A percentile compares a stretch with the other conserved stretches of the same genome.
Evolutionary conservation across 2,113 vertebrate species (phyloP).

Genomic region (Neofelis nebulosa): DNA sequence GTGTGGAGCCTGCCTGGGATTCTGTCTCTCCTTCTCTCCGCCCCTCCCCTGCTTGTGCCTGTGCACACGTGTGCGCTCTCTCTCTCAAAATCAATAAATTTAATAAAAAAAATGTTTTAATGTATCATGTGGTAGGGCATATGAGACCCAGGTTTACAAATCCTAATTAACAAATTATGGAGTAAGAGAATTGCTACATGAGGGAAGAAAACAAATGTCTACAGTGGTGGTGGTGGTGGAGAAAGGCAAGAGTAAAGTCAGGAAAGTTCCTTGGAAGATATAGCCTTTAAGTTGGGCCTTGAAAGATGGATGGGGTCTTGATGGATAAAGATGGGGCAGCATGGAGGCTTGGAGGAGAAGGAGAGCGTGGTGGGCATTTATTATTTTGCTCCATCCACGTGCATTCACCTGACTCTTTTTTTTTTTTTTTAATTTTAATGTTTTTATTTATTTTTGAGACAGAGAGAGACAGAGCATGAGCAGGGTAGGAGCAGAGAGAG

Average conservation of each 20-base stretch:
- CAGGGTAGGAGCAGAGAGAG: no score
- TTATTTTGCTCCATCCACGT: neutral
- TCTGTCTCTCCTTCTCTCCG: neutral
- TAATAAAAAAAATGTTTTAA: neutral
- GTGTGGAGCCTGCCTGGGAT: neutral
- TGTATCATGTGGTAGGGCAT: neutral
- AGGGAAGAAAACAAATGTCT: neutral
- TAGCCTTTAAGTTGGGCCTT: neutral
- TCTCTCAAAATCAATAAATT: neutral
- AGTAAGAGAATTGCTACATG: neutral
- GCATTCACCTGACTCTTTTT: neutral
- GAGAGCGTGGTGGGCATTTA: neutral
- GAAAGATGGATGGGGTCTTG: neutral
- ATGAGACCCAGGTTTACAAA: neutral
- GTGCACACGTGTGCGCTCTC: neutral
- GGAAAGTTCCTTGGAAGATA: neutral
- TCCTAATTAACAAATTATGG: neutral
- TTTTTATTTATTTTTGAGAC: no score
- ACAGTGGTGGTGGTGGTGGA: neutral
- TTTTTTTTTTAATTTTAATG: no score
- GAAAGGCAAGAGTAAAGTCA: neutral
- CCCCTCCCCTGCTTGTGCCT: neutral
- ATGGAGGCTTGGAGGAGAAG: neutral
- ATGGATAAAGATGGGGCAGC: neutral
- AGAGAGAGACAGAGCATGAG: no score